A percentile compares a stretch with the other conserved stretches of the same genome.
These are phyloP conservation scores for Monochamus saltuarius DNA, from an alignment of 1,140 invertebrate genomes.

Conservation along the genomic window DNA sequence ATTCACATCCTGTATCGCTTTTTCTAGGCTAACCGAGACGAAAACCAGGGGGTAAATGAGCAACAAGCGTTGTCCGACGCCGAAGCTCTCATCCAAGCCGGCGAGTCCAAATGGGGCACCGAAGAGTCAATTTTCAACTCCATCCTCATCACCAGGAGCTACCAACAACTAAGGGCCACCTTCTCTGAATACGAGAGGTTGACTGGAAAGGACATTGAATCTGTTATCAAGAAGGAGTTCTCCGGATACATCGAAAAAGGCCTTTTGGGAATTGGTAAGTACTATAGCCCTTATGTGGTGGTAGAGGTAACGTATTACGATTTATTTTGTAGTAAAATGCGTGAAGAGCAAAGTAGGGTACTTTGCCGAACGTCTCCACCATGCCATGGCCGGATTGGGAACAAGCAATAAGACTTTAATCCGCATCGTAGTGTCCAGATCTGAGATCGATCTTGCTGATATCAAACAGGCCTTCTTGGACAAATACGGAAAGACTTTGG, in stretches of 20 bases:
- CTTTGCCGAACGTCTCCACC: conserved; percentile 88
- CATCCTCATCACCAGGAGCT: conserved; percentile 77
- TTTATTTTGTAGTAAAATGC: conserved; percentile 69
- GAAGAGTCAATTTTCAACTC: conserved; percentile 85
- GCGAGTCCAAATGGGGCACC: conserved; percentile 81
- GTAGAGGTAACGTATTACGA: background rate
- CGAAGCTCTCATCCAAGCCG: conserved; percentile 68
- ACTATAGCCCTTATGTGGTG: background rate
- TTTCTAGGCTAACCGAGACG: conserved; percentile 69
- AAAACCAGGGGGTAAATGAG: conserved; percentile 71
- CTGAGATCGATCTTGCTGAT: conserved; percentile 88
- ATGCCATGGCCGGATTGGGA: conserved; percentile 86
- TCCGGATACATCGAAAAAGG: conserved; percentile 83
- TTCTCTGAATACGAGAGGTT: conserved; percentile 78
- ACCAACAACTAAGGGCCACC: conserved; percentile 77
- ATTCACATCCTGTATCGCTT: background rate
- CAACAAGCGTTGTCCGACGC: conserved; percentile 69
- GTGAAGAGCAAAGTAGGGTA: conserved; percentile 89
- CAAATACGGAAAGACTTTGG: conserved; percentile 81
- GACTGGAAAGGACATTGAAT: conserved; percentile 77
- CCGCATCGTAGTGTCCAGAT: conserved; percentile 85
- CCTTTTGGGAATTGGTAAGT: conserved; percentile 80
- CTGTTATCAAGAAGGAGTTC: conserved; percentile 86
- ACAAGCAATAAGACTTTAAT: conserved; percentile 90
- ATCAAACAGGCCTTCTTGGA: conserved; percentile 87